These are phyloP conservation scores for Acromyrmex echinatior DNA, from an alignment of 1,140 invertebrate species.

Conservation along the genomic window DNA sequence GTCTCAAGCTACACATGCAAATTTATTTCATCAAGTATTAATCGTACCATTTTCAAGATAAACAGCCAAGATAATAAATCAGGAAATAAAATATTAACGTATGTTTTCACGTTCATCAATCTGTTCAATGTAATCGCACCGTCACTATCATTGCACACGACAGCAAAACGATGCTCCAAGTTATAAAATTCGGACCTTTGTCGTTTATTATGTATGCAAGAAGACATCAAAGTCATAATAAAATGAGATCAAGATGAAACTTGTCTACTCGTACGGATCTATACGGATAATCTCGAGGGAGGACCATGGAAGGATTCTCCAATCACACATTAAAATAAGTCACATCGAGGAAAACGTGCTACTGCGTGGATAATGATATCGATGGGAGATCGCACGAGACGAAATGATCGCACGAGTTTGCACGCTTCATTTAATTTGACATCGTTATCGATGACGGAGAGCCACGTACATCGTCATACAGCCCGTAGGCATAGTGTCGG, in stretches of 20 bases:
- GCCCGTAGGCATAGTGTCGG: slow-evolving; percentile 48
- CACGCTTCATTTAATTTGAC: slow-evolving; percentile 58
- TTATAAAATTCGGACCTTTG: not conserved
- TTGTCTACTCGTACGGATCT: slow-evolving; percentile 22
- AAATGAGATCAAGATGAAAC: slow-evolving; percentile 22
- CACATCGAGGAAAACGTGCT: slow-evolving; percentile 4
- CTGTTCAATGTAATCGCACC: not conserved
- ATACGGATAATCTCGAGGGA: slow-evolving; percentile 1
- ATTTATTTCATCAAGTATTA: not conserved
- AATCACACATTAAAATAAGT: slow-evolving; percentile 17
- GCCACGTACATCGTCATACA: slow-evolving; percentile 37
- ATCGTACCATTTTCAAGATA: not conserved
- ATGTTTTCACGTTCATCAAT: not conserved
- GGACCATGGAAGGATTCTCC: too few species aligned
- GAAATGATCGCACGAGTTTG: slow-evolving; percentile 28
- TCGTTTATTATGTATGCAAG: slow-evolving; percentile 13
- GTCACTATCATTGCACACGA: not conserved
- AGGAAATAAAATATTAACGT: not conserved
- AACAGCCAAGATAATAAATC: not conserved
- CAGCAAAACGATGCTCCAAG: not conserved
- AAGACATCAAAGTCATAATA: slow-evolving; percentile 13
- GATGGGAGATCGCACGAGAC: slow-evolving; percentile 4
- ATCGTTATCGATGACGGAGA: slow-evolving; percentile 53
- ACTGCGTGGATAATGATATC: not conserved
- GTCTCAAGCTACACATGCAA: not conserved